Percentiles rank a stretch among this genome's conserved stretches.
phyloP scores from a whole-genome alignment of 2,888 invertebrate genomes.

The Agrotis ipsilon region DNA sequence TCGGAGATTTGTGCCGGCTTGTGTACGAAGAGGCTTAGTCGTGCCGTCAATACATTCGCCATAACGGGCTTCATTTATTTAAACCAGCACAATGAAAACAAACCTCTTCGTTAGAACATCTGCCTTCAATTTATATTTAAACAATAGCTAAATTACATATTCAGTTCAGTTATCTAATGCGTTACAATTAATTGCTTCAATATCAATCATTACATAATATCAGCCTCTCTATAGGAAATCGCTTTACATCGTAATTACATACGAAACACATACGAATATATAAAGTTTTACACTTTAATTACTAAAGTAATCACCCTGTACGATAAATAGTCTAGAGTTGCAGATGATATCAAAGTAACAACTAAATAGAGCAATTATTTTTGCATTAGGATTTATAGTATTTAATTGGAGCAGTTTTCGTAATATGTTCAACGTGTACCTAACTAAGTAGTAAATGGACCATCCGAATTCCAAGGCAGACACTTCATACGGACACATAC shows the following conservation, averaged over 20 bases:
- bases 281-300: constrained; percentile 42
- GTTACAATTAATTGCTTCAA: constrained; percentile 74
- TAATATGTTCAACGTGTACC: background rate
- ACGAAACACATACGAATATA: constrained; percentile 30
- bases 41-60: too few relatives aligned
- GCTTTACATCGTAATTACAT: constrained; percentile 52
- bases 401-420: background rate
- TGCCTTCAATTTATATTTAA: constrained; percentile 61
- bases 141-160: constrained; percentile 74
- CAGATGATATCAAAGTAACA: constrained; percentile 20
- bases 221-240: constrained; percentile 65
- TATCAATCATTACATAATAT: constrained; percentile 67
- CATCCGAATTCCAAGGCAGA: too few relatives aligned
- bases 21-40: too few relatives aligned
- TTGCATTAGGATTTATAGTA: constrained; percentile 21
- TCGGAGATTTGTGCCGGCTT: too few relatives aligned
- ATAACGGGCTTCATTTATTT: too few relatives aligned
- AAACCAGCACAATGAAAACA: constrained; percentile 58
- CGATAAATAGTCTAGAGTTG: constrained; percentile 32
- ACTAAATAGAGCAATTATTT: constrained; percentile 51
- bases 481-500: too few relatives aligned
- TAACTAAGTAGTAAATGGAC: too few relatives aligned
- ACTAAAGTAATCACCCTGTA: constrained; percentile 32
- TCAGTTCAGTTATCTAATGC: constrained; percentile 73
- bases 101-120: constrained; percentile 54